A percentile compares a stretch with the other conserved stretches of the same genome.
Evolutionary conservation across 2,113 vertebrate species (phyloP).

Genomic region (Labeo catla): DNA sequence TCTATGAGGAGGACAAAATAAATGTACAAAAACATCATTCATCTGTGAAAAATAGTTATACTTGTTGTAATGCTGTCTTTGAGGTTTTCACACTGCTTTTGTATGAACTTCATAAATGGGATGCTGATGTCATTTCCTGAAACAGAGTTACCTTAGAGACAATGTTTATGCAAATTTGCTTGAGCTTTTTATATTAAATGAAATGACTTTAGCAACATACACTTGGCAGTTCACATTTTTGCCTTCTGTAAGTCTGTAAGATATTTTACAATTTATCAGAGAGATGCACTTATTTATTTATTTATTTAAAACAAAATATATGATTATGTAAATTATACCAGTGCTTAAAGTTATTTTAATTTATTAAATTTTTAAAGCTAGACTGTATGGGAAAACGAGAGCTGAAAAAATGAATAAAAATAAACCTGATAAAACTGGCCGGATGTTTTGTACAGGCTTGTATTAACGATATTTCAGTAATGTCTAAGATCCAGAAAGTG

Average conservation of each 20-base stretch:
- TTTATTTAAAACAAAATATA: no score
- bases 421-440: not conserved
- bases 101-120: not conserved
- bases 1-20: slow-evolving; percentile 6
- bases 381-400: not conserved
- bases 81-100: not conserved
- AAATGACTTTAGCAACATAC: no score
- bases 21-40: slow-evolving; percentile 30
- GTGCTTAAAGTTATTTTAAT: not conserved
- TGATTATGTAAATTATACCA: no score
- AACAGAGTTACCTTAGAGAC: not conserved
- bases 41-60: not conserved
- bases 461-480: not conserved
- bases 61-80: not conserved
- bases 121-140: slow-evolving; percentile 35
- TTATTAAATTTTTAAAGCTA: not conserved
- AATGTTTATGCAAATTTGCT: not conserved
- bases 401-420: not conserved
- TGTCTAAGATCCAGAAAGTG: not conserved
- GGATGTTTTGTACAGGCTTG: not conserved
- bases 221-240: no score
- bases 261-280: no score
- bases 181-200: not conserved
- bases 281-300: no score
- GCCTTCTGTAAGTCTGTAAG: no score